A percentile compares a stretch with the other conserved stretches of the same genome.
Conservation (phyloP, 2,797 vertebrate genomes). For the Bradypodion pumilum region DNA sequence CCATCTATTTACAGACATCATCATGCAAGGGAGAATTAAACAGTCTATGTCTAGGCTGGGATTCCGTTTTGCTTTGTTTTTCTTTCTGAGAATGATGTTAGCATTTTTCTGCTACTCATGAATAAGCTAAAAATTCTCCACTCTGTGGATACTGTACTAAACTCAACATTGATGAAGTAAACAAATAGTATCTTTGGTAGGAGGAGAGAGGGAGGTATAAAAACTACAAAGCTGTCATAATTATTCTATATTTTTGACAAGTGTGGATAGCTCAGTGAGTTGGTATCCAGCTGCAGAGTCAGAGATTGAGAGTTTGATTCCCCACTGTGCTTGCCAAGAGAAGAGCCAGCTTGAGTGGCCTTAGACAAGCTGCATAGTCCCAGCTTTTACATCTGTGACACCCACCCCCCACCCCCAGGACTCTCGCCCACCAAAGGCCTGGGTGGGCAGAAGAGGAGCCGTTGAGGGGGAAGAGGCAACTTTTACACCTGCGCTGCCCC, state of each 20-base stretch:
- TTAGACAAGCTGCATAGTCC: too few relatives aligned
- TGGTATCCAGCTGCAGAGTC: too few relatives aligned
- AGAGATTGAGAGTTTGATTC: too few relatives aligned
- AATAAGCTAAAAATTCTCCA: neutral
- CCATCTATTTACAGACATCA: neutral
- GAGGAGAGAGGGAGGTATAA: neutral
- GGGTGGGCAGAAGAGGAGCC: too few relatives aligned
- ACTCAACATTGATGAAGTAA: neutral
- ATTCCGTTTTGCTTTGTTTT: slow-evolving; percentile 10
- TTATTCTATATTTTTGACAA: neutral
- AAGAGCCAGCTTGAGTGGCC: too few relatives aligned
- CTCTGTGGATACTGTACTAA: neutral
- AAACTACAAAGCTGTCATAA: neutral
- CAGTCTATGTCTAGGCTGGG: slow-evolving; percentile 17
- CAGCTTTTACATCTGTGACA: too few relatives aligned
- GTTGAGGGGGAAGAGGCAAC: too few relatives aligned
- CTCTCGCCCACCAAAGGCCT: too few relatives aligned
- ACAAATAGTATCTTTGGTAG: neutral
- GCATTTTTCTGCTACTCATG: slow-evolving; percentile 2
- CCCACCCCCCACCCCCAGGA: too few relatives aligned
- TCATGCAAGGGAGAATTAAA: slow-evolving; percentile 23
- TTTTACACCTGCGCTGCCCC: too few relatives aligned
- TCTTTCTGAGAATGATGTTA: slow-evolving; percentile 10
- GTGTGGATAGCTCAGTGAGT: neutral
- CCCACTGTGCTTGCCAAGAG: too few relatives aligned